Conservation (phyloP, 2,888 invertebrate genomes). For the Dryobotodes eremita region DNA sequence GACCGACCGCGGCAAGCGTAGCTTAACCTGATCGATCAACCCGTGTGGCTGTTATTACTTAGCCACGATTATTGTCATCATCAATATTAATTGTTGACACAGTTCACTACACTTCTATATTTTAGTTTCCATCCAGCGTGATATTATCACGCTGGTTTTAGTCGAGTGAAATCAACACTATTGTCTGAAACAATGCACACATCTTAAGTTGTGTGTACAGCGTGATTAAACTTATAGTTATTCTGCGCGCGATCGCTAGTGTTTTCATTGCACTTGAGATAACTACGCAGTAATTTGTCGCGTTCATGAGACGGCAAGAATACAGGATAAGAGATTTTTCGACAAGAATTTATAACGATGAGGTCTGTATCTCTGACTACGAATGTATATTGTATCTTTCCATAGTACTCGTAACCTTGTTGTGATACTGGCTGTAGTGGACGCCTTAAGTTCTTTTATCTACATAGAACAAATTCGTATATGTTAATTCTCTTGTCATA, state of each 20-base stretch:
- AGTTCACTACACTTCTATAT: too few species aligned
- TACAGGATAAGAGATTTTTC: constrained; percentile 15
- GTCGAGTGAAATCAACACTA: constrained; percentile 44
- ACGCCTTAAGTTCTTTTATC: too few species aligned
- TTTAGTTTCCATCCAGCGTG: neutral
- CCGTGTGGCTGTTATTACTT: neutral
- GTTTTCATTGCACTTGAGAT: constrained; percentile 64
- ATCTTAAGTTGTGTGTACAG: constrained; percentile 28
- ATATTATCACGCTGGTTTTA: neutral
- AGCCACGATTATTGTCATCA: too few species aligned
- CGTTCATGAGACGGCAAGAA: constrained; percentile 26
- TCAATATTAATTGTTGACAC: too few species aligned
- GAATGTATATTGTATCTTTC: neutral
- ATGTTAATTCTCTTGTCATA: too few species aligned
- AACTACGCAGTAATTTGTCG: constrained; percentile 51
- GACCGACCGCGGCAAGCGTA: neutral
- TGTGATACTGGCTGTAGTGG: too few species aligned
- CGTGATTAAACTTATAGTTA: constrained; percentile 53
- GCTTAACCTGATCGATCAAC: neutral
- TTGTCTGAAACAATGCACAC: constrained; percentile 32
- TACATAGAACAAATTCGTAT: too few species aligned
- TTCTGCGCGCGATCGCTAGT: constrained; percentile 55
- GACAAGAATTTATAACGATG: neutral
- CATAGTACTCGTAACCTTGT: too few species aligned
- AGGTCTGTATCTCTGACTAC: neutral